Percentiles rank a stretch among this genome's conserved stretches.
phyloP scores from a whole-genome alignment of 2,888 invertebrate genomes.

The Tethea ocularis region DNA sequence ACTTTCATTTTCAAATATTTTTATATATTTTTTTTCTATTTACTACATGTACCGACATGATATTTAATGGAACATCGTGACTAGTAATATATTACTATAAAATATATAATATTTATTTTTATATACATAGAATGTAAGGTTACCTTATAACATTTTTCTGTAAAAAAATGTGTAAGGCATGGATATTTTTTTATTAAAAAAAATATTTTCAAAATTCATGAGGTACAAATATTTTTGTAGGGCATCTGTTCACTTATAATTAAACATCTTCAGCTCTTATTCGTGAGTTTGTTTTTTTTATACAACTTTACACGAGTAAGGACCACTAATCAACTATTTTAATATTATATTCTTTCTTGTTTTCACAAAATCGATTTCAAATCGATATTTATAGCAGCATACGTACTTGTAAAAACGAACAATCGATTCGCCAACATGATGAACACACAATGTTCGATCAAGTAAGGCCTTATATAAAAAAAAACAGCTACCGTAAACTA shows the following conservation, averaged over 20 bases:
- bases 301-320: background rate
- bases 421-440: too few relatives aligned
- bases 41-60: constrained; percentile 45
- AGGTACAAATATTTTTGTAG: constrained; percentile 24
- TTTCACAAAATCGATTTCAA: background rate
- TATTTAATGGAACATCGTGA: constrained; percentile 47
- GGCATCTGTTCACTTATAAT: background rate
- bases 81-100: constrained; percentile 60
- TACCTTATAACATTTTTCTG: constrained; percentile 51
- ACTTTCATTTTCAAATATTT: constrained; percentile 27
- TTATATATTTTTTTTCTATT: constrained; percentile 45
- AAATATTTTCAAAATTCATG: constrained; percentile 45
- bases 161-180: constrained; percentile 58
- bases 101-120: constrained; percentile 35
- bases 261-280: background rate
- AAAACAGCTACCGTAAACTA: too few relatives aligned
- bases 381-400: background rate
- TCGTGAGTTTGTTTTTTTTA: background rate
- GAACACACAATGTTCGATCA: too few relatives aligned
- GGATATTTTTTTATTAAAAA: background rate
- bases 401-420: too few relatives aligned
- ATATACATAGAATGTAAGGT: constrained; percentile 25
- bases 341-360: background rate
- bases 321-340: background rate
- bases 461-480: background rate